Conservation (phyloP, 2,888 invertebrate species). For the Drepanosiphum platanoidis region DNA sequence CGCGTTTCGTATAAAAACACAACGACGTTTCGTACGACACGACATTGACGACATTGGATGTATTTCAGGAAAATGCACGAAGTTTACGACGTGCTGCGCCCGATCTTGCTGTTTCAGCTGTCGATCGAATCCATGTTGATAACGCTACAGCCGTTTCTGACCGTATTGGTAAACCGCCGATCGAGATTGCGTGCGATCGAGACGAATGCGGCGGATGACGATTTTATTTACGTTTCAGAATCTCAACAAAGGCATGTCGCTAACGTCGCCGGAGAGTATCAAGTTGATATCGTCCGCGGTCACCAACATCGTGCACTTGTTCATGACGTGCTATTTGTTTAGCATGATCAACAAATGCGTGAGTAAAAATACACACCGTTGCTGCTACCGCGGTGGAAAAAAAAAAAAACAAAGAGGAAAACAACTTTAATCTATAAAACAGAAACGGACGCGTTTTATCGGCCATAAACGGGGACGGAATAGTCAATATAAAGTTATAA, state of each 20-base stretch:
- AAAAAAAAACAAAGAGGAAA: no score
- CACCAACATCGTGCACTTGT: neutral
- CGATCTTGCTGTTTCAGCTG: constrained; percentile 24
- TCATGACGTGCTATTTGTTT: constrained; percentile 14
- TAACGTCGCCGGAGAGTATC: constrained; percentile 20
- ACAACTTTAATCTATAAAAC: no score
- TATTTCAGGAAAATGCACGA: neutral
- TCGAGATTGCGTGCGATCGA: no score
- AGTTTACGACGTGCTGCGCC: neutral
- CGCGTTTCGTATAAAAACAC: neutral
- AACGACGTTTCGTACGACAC: neutral
- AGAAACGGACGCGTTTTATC: no score
- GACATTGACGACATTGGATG: neutral
- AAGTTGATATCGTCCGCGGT: neutral
- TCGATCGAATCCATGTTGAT: neutral
- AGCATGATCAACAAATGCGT: constrained; percentile 3
- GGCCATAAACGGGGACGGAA: no score
- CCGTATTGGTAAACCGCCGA: constrained; percentile 1
- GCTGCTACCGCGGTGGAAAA: no score
- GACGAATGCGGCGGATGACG: neutral
- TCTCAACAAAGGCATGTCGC: neutral
- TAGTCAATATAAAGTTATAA: no score
- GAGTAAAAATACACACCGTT: no score
- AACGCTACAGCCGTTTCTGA: constrained; percentile 13
- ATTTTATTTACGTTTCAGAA: neutral